Conservation (phyloP, 2,888 invertebrate species). For the Campoplex nolae region DNA sequence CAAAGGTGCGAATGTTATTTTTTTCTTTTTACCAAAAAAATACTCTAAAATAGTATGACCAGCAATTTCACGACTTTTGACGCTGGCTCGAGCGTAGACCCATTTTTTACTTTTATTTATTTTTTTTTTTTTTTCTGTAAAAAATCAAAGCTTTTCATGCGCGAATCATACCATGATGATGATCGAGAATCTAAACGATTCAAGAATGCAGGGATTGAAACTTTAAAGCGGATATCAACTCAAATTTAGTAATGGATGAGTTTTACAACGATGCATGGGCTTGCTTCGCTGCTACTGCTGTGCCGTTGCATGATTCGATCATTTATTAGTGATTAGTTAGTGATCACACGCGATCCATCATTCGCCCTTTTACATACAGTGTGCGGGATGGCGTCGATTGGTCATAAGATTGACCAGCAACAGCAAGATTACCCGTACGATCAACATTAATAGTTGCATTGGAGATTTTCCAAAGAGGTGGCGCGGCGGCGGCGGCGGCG, state of each 20-base stretch:
- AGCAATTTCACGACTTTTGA: too few relatives aligned
- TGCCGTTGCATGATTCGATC: slow-evolving; percentile 33
- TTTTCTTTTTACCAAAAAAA: too few relatives aligned
- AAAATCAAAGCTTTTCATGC: too few relatives aligned
- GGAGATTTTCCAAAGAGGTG: neutral
- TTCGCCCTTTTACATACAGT: slow-evolving; percentile 19
- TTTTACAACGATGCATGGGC: slow-evolving; percentile 5
- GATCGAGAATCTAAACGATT: too few relatives aligned
- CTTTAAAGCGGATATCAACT: too few relatives aligned
- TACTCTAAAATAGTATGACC: too few relatives aligned
- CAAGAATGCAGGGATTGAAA: neutral
- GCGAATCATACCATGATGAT: neutral
- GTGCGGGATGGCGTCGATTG: neutral
- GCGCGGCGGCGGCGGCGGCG: neutral
- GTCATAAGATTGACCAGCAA: neutral
- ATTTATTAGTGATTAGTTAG: slow-evolving; percentile 9
- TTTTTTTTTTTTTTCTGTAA: too few relatives aligned
- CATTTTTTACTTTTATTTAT: too few relatives aligned
- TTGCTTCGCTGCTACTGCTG: neutral
- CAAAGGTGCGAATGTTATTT: too few relatives aligned
- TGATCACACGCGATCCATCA: slow-evolving; percentile 20
- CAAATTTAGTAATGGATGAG: slow-evolving; percentile 11
- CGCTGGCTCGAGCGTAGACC: too few relatives aligned
- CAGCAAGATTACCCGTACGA: neutral
- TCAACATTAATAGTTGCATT: neutral